Conservation (phyloP, 2,888 invertebrate species). For the Germaria angustata region DNA sequence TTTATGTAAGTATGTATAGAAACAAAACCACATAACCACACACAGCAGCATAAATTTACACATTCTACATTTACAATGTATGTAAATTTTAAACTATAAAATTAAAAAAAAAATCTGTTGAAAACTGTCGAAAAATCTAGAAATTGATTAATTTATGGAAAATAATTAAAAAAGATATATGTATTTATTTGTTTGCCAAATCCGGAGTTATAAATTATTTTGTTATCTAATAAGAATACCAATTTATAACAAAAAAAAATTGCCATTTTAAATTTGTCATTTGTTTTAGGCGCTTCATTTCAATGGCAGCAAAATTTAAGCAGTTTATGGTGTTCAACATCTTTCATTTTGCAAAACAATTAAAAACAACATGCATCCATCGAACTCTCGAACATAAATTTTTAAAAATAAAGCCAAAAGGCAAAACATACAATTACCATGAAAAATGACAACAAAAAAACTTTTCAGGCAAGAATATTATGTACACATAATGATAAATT, state of each 20-base stretch:
- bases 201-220: constrained; percentile 22
- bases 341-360: constrained; percentile 33
- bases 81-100: not conserved
- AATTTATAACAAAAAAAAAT: constrained; percentile 16
- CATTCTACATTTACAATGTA: not conserved
- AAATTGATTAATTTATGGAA: constrained; percentile 23
- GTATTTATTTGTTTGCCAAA: not conserved
- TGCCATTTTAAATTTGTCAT: not conserved
- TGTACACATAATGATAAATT: constrained; percentile 35
- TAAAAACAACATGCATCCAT: constrained; percentile 47
- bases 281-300: constrained; percentile 4
- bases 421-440: constrained; percentile 32
- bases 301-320: not conserved
- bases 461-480: constrained; percentile 19
- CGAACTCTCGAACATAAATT: constrained; percentile 51
- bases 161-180: constrained; percentile 9
- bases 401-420: constrained; percentile 37
- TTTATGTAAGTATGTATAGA: not conserved
- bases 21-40: not conserved
- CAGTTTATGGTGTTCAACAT: constrained; percentile 12
- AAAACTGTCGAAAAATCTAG: not conserved
- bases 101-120: not conserved
- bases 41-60: not conserved
- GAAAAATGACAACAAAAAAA: constrained; percentile 22
- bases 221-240: constrained; percentile 19